phyloP scores from a whole-genome alignment of 2,888 invertebrate genomes.

The Nomada goodeniana region DNA sequence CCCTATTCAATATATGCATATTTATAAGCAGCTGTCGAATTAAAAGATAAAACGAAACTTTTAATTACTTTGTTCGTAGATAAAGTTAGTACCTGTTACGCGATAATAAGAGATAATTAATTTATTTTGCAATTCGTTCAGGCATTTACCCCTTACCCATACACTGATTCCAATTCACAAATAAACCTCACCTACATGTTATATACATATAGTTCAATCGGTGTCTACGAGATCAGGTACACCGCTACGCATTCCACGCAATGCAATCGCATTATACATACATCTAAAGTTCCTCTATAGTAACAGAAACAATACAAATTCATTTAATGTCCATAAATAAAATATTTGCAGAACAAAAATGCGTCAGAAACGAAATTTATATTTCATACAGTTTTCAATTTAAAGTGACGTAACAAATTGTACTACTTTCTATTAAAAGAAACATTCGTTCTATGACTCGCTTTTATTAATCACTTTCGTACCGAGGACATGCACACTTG shows the following conservation, averaged over 20 bases:
- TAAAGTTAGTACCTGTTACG: background rate
- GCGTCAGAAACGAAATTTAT: no score
- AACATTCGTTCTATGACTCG: no score
- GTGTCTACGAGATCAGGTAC: background rate
- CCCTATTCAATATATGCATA: no score
- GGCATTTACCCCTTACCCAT: no score
- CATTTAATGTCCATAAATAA: background rate
- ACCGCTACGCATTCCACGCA: conserved; percentile 3
- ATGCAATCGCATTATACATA: background rate
- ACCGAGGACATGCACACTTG: background rate
- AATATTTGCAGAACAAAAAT: no score
- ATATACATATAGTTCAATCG: background rate
- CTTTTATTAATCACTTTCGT: no score
- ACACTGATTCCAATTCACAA: background rate
- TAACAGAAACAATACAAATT: conserved; percentile 5
- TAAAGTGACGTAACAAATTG: no score
- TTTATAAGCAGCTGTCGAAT: no score
- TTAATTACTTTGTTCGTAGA: no score
- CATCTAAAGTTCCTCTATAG: background rate
- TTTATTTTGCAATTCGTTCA: background rate
- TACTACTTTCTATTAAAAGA: no score
- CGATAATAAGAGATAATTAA: background rate
- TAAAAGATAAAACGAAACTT: no score
- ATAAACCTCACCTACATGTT: background rate
- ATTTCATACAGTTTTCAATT: no score